Evolutionary conservation across 2,113 vertebrate species (phyloP), one percentile per base, ranked within the genome.

Genomic region (Phodopus roborovskii): DNA sequence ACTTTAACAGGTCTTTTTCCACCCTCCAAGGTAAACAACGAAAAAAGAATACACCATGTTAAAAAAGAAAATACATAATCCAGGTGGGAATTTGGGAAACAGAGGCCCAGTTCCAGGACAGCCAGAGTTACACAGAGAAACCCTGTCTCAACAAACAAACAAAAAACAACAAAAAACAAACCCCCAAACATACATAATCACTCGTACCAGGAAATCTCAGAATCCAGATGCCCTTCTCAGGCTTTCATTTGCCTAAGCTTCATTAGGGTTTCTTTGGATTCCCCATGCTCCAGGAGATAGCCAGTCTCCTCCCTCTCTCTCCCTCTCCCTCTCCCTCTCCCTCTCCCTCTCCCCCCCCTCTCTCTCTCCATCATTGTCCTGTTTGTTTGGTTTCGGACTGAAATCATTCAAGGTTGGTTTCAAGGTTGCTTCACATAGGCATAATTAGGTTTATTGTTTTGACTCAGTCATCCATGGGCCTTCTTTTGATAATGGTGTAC

Each of bases 401-500:
- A 94, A 96, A 95, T 90, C 58, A 94, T 45, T n/a, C 45, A 95
- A 94, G 22, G 36, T 92, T 96, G 93, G 90, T 97, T 92, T 95
- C 79, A 97, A 88, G 83, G 64, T 97, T 90, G 70, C 6, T 88
- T 95, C 88, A 81, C 30, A 87, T 50, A 71, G 75, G 79, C 39
- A 88, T 90, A 95, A 93, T 97, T 91, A 82, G 58, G n/a, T 56
- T 96, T 88, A 71, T 95, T 97, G 58, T 97, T 95, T 95, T 95
- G 90, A 97, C 66, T 45, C 75, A 90, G 62, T 64, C 64, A 94
- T 58, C 28, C 93, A 90, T 66, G 84, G 19, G 83, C 50, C 42
- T 16, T 42, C 12, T 95, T 97, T 83, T 66, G 28, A 88, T 90
- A 90, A 94, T 92, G 88, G n/a, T 68, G 60, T 92, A 88, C 75